Percentiles rank a stretch among this genome's conserved stretches.
phyloP scores from a whole-genome alignment of 1,140 invertebrate species.

The Cydia pomonella region DNA sequence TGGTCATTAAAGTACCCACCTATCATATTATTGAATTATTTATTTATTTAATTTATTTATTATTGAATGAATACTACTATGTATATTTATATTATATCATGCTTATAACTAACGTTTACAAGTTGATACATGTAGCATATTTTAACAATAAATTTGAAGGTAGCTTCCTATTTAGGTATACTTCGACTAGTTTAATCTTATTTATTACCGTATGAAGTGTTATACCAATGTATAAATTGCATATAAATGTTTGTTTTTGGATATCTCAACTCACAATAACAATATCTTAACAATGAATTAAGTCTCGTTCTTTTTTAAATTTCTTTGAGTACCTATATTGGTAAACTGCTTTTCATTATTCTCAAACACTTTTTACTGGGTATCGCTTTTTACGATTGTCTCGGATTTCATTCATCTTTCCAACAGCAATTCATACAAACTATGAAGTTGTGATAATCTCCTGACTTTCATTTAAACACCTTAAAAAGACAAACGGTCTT shows the following conservation, averaged over 20 bases:
- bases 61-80: no score
- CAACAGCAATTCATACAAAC: slow-evolving; percentile 11
- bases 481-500: slow-evolving; percentile 39
- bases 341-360: background rate
- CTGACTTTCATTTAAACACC: slow-evolving; percentile 39
- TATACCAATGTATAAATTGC: background rate
- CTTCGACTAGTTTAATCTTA: background rate
- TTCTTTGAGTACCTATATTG: background rate
- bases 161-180: background rate
- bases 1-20: background rate
- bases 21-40: background rate
- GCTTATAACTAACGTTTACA: background rate
- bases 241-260: background rate
- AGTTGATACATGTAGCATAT: background rate
- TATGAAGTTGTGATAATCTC: slow-evolving; percentile 19
- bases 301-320: background rate
- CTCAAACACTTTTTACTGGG: background rate
- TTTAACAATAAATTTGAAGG: background rate
- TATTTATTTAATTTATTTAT: no score
- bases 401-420: slow-evolving; percentile 16
- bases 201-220: no score
- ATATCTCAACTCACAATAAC: background rate
- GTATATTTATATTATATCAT: no score
- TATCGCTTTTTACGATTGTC: slow-evolving; percentile 1
- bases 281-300: background rate